These are phyloP conservation scores for Simalia tracyae DNA, from an alignment of 2,797 vertebrate genomes.

Conservation along the genomic window DNA sequence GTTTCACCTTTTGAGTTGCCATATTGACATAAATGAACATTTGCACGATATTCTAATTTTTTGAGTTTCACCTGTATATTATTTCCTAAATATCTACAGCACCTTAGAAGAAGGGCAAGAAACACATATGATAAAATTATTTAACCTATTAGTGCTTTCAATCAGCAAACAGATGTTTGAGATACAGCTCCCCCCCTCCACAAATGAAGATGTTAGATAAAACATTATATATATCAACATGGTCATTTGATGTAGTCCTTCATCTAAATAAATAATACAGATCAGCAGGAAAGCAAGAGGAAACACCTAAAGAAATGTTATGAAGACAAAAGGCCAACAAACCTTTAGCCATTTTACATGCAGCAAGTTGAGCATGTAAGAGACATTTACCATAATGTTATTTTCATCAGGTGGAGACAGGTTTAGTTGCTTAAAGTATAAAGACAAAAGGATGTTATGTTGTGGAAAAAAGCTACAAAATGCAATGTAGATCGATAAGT, in stretches of 20 bases:
- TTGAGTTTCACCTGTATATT: too few species aligned
- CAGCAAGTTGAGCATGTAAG: conserved; percentile 97
- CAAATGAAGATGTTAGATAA: conserved; percentile 15
- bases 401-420: conserved; percentile 83
- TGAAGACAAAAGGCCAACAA: conserved; percentile 83
- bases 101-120: neutral
- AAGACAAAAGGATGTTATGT: conserved; percentile 76
- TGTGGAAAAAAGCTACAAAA: conserved; percentile 53
- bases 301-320: conserved; percentile 75
- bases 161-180: neutral
- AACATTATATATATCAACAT: neutral
- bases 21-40: too few species aligned
- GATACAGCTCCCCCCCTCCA: neutral
- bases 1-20: too few species aligned
- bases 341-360: conserved; percentile 99
- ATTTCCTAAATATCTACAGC: neutral
- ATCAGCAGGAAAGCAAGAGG: conserved; percentile 73
- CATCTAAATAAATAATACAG: neutral
- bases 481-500: conserved; percentile 15
- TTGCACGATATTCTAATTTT: too few species aligned
- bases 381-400: conserved; percentile 91
- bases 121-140: neutral
- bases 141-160: neutral
- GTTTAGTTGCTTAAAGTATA: conserved; percentile 84
- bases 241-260: neutral